These are phyloP conservation scores for Callimorpha dominula DNA, from an alignment of 2,888 invertebrate genomes.

Conservation along the genomic window DNA sequence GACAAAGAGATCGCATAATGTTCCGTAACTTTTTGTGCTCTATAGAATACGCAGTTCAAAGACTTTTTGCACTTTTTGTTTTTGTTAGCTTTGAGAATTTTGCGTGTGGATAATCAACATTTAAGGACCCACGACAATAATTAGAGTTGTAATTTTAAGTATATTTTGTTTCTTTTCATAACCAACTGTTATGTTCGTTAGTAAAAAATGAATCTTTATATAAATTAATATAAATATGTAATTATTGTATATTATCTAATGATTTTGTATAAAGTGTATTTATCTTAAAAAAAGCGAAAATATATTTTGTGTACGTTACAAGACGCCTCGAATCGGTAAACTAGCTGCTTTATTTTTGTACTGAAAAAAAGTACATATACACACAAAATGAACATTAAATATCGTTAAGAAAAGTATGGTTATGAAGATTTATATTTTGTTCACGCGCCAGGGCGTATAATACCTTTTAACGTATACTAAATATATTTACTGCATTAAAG, in stretches of 20 bases:
- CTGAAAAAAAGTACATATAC: constrained; percentile 21
- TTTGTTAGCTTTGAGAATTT: constrained; percentile 22
- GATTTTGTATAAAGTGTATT: constrained; percentile 54
- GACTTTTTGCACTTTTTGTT: constrained; percentile 29
- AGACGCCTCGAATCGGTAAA: constrained; percentile 15
- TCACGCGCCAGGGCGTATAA: constrained; percentile 22
- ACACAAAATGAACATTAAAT: constrained; percentile 22
- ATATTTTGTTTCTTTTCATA: constrained; percentile 43
- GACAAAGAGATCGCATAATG: constrained; percentile 7
- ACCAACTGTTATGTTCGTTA: constrained; percentile 41
- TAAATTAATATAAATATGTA: constrained; percentile 44
- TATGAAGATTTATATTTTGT: constrained; percentile 31
- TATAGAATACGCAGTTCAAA: constrained; percentile 19
- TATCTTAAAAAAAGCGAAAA: constrained; percentile 37
- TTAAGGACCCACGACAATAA: constrained; percentile 79
- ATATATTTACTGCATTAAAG: constrained; percentile 47
- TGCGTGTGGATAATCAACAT: constrained; percentile 58
- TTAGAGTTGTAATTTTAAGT: constrained; percentile 70
- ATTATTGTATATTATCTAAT: constrained; percentile 45
- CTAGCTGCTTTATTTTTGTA: constrained; percentile 31
- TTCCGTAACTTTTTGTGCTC: constrained; percentile 20
- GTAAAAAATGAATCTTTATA: constrained; percentile 52
- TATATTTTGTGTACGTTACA: constrained; percentile 38
- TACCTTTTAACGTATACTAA: constrained; percentile 41
- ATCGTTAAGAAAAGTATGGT: constrained; percentile 21